Evolutionary conservation across 2,888 invertebrate species (phyloP).

Genomic region (Nomada goodeniana): DNA sequence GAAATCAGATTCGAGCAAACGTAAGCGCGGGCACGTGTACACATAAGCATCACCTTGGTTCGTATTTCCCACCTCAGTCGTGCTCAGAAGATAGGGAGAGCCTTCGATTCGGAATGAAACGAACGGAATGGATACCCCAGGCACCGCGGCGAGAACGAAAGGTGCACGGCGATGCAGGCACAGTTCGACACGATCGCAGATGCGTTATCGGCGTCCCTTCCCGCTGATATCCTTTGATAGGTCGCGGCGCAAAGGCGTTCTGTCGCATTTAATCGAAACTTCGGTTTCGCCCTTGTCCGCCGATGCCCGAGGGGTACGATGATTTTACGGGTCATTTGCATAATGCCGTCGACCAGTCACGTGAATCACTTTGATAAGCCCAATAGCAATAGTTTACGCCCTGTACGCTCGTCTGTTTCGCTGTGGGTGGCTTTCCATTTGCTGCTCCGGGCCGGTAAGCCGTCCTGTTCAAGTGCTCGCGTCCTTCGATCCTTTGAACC

Average conservation of each 20-base stretch:
- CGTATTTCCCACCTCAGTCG: no score
- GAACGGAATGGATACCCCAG: neutral
- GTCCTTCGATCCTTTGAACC: slow-evolving; percentile 10
- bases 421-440: slow-evolving; percentile 44
- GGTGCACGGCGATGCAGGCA: slow-evolving; percentile 4
- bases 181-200: slow-evolving; percentile 17
- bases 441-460: slow-evolving; percentile 23
- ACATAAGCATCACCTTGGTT: no score
- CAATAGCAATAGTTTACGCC: slow-evolving; percentile 70
- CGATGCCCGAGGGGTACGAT: slow-evolving; percentile 66
- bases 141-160: neutral
- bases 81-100: no score
- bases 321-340: slow-evolving; percentile 71
- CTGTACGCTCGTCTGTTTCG: slow-evolving; percentile 55
- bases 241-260: slow-evolving; percentile 49
- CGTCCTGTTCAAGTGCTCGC: neutral
- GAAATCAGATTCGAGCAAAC: no score
- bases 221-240: slow-evolving; percentile 23
- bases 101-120: no score
- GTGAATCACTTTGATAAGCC: slow-evolving; percentile 72
- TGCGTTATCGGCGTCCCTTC: slow-evolving; percentile 35
- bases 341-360: slow-evolving; percentile 65
- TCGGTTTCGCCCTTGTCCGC: slow-evolving; percentile 56
- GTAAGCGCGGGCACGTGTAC: no score
- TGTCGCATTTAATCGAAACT: slow-evolving; percentile 64